phyloP scores from a whole-genome alignment of 2,888 invertebrate species.

The Hermaeophaga mercurialis region DNA sequence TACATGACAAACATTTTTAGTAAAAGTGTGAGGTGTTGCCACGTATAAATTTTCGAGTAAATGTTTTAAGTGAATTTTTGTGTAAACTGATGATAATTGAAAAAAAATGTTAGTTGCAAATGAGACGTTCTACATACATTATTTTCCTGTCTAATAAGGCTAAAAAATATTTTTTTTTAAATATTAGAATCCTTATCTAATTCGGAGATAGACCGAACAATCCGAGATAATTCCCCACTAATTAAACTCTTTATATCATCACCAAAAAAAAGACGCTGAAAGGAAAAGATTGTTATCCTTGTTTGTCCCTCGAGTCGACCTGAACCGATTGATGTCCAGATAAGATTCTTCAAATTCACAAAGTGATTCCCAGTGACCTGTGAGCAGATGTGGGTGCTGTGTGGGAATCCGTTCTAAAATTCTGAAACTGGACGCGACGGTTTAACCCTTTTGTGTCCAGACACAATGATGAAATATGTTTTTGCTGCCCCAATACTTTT shows the following conservation, averaged over 20 bases:
- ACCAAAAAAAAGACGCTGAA: slow-evolving; percentile 20
- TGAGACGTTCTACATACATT: no score
- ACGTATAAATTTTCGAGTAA: no score
- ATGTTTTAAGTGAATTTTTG: no score
- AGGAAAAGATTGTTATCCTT: slow-evolving; percentile 31
- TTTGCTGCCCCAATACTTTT: slow-evolving; percentile 45
- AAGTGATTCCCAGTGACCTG: slow-evolving; percentile 39
- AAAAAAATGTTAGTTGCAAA: no score
- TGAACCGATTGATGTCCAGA: slow-evolving; percentile 38
- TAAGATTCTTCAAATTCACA: slow-evolving; percentile 42
- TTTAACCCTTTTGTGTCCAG: slow-evolving; percentile 45
- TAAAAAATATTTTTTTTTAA: no score
- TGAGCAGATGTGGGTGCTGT: slow-evolving; percentile 48
- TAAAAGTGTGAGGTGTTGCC: no score
- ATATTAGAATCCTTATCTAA: no score
- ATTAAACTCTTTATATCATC: slow-evolving; percentile 17
- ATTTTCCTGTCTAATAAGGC: no score
- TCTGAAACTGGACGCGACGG: slow-evolving; percentile 28
- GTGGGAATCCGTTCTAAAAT: slow-evolving; percentile 42
- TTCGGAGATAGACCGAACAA: no score
- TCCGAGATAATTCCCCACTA: no score
- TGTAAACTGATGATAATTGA: no score
- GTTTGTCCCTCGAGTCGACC: slow-evolving; percentile 14
- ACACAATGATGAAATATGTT: slow-evolving; percentile 42
- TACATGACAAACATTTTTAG: no score